Evolutionary conservation across 2,888 invertebrate species (phyloP), one percentile per base, ranked within the genome.

Genomic region (Drosophila rellima): DNA sequence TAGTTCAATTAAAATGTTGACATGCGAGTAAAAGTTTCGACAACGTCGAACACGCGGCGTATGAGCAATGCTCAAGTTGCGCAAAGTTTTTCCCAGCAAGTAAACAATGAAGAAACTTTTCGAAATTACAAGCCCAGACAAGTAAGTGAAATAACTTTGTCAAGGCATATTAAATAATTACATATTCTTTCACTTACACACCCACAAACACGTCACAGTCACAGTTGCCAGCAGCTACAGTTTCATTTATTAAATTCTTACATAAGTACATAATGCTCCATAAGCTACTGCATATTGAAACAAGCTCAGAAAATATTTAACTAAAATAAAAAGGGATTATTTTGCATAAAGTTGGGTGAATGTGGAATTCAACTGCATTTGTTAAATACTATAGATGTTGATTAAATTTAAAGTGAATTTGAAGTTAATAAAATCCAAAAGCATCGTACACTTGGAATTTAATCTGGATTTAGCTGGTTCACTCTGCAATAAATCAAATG

Each of bases 1-100:
- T 42, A 40, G 20, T 69, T 80, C 69, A 88, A 88, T 88, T 85
- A 78, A 88, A 82, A 68, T 68, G 69, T 48, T 71, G 64, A 66
- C 76, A 70, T 64, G 60, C 42, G 35, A 55, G 50, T 71, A 71
- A 40, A 80, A 83, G 45, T 77, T 80, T 57, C 63, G 78, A 86
- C 69, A 68, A 13, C 57, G 54, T 42, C 42, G 65, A 65, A 66
- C 61, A 80, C 35, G 47, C 31, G 44, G 62, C 73, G 78, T 60
- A 72, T 56, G 52, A 48, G 52, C 37, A 68, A 62, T 23, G 44
- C 52, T 26, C 37, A 26, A 51, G 65, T 50, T 51, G 50, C 29
- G n/a, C 37, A 67, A 69, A 65, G n/a, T 61, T 57, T 59, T 33
- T 20, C 23, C 42, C 17, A 47, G 26, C 31, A 55, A 13, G 68